Evolutionary conservation across 2,797 vertebrate species (phyloP), one percentile per base, ranked within the genome.

Genomic region (Enteromius fasciolatus): DNA sequence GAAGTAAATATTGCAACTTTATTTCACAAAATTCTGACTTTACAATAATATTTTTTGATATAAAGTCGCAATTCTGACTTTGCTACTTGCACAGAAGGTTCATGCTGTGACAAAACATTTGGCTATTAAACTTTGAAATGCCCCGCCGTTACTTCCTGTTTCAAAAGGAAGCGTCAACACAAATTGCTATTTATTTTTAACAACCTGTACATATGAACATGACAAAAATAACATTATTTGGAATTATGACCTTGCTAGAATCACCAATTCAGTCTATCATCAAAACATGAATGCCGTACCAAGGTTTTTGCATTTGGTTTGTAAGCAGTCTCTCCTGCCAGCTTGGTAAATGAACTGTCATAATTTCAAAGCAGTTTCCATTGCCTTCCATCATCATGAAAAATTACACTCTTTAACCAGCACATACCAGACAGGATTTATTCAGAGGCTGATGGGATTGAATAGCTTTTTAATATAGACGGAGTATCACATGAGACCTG

Each of bases 371-470:
- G 50, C 78, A 81, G 67, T 80, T 74, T 88, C 48, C 74, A 88
- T 86, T 86, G 76, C 83, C 83, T 83, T 87, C 88, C 89, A 90
- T 93, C 90, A 90, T 86, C 82, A 85, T 86, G 82, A 87, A 85
- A 85, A 91, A 92, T 91, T 90, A 89, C 90, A 88, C 86, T 77
- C 57, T 77, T 75, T 72, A 50, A 77, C 78, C 48, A 81, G 81
- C 79, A 88, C 91, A 94, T 93, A 92, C 92, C 93, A 93, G 92
- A 93, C 90, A 76, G 92, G 92, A 93, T 93, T 89, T 88, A 76
- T 77, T 82, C 87, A 86, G 78, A 78, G 50, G 72, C 80, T 87
- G 89, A 91, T 86, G 70, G 23, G 83, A 89, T 90, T 88, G 78
- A 74, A 88, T 85, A 83, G 80, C 87, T 80, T 87, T 82, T 89